A percentile compares a stretch with the other conserved stretches of the same genome.
Evolutionary conservation across 2,113 vertebrate genomes (phyloP).

Genomic region (Hippolais icterina): DNA sequence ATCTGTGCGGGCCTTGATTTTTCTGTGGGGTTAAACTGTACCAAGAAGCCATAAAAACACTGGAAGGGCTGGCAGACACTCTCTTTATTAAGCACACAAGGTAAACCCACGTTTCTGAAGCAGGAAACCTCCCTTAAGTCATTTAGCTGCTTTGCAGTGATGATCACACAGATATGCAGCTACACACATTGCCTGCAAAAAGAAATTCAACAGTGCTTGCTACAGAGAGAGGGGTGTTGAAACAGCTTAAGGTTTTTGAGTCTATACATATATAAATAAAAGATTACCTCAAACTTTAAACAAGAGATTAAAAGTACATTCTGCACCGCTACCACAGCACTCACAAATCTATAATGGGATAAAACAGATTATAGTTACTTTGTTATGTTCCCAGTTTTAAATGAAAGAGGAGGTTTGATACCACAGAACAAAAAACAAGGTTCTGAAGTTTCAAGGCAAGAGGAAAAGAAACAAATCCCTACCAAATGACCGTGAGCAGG

Average conservation of each 20-base stretch:
- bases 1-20: too few relatives aligned
- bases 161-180: neutral
- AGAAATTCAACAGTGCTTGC: neutral
- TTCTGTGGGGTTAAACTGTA: neutral
- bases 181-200: neutral
- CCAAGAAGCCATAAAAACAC: neutral
- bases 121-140: neutral
- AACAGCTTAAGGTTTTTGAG: neutral
- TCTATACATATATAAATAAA: neutral
- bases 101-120: neutral
- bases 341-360: neutral
- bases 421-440: neutral
- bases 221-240: neutral
- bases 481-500: neutral
- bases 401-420: neutral
- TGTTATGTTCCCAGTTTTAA: neutral
- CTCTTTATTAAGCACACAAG: neutral
- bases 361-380: neutral
- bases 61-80: neutral
- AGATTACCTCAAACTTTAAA: conserved; percentile 7
- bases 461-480: neutral
- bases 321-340: neutral
- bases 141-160: neutral
- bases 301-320: neutral
- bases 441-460: neutral